Evolutionary conservation across 2,888 invertebrate species (phyloP), one percentile per base, ranked within the genome.

Genomic region (Melanostoma mellinum): DNA sequence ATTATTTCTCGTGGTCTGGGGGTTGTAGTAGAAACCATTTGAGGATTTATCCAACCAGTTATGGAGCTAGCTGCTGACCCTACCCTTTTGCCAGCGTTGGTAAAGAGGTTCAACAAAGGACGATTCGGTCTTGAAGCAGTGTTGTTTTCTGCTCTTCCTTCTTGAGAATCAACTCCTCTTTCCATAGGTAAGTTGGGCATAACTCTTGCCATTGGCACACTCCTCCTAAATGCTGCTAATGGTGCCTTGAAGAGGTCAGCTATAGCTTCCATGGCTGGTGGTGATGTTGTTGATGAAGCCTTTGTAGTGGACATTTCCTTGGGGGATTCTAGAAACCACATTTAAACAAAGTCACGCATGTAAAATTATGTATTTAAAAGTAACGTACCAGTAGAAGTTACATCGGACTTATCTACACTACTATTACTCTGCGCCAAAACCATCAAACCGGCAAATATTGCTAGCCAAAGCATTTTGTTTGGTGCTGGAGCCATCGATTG

Each of bases 1-100:
- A 89, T 86, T 4, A 90, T 86, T 36, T 89, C 88, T 0, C 90
- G 90, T 0, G 87, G 87, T 32, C 74, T 86, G 6, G 89, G 88
- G 40, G 88, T 88, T 8, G 87, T 86, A 32, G 85, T 86, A 0
- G 87, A 71, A 4, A 86, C 78, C 9, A 86, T 86, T 0, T 88
- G 87, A 1, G 89, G 89, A 2, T 89, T 86, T 9, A 90, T 73
- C 90, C 90, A 90, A 5, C 89, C 89, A 2, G 88, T 88, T 0
- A 90, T 87, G 2, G 90, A 89, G 8, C 89, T 90, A 0, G 90
- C 90, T 40, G 77, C 73, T 2, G 89, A 88, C 8, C 88, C 88
- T 8, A 90, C 60, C 6, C 88, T 86, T 79, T 89, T 89, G 6
- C 88, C 89, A 4, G 90, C 85, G 84, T 87, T 89, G 75, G 89